A percentile compares a stretch with the other conserved stretches of the same genome.
phyloP scores from a whole-genome alignment of 2,113 vertebrate genomes.

The Tyto alba region DNA sequence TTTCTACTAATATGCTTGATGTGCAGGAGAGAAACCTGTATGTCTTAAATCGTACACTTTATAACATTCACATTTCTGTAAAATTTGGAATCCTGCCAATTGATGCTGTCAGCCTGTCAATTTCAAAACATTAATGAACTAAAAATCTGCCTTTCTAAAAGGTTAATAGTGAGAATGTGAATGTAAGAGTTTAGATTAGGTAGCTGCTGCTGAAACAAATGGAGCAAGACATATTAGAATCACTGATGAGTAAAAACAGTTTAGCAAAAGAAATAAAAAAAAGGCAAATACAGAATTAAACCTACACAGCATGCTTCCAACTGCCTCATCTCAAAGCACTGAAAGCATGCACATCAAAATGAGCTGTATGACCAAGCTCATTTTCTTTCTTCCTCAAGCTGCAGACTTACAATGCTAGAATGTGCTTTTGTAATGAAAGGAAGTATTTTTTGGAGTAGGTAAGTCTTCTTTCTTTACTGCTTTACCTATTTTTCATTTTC shows the following conservation, averaged over 20 bases:
- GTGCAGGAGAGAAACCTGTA: not conserved
- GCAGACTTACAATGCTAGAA: not conserved
- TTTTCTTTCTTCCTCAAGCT: not conserved
- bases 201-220: constrained; percentile 52
- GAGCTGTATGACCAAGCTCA: not conserved
- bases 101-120: not conserved
- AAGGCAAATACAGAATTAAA: not conserved
- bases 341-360: not conserved
- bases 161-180: constrained; percentile 11
- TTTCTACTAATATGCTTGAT: not conserved
- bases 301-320: not conserved
- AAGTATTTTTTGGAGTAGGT: not conserved
- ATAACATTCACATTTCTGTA: not conserved
- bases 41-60: not conserved
- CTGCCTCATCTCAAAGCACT: constrained; percentile 12
- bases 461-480: not conserved
- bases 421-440: not conserved
- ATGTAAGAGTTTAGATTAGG: constrained; percentile 18
- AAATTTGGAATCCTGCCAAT: not conserved
- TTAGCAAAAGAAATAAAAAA: constrained; percentile 28
- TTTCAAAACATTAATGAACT: constrained; percentile 14
- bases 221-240: constrained; percentile 43
- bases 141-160: constrained; percentile 26
- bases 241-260: constrained; percentile 48
- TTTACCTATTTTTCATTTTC: not conserved